Evolutionary conservation across 2,888 invertebrate species (phyloP).

Genomic region (Acleris holmiana): DNA sequence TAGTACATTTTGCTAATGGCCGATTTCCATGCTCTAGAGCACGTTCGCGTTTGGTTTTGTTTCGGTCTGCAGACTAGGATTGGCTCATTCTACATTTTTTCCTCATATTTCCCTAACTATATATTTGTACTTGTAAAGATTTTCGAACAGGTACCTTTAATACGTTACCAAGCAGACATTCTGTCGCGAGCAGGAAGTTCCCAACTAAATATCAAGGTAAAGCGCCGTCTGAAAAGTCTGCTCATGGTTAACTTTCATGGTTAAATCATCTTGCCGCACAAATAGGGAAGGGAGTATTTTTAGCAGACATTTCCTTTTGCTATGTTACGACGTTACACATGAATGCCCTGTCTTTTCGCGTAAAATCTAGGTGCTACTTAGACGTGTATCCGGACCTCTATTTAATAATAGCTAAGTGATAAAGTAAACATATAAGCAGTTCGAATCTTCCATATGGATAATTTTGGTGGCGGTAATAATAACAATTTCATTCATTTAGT

Average conservation of each 20-base stretch:
- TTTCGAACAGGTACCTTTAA: background rate
- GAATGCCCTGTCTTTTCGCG: background rate
- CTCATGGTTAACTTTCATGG: slow-evolving; percentile 23
- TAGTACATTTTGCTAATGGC: slow-evolving; percentile 58
- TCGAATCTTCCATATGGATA: no score
- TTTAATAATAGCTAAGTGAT: no score
- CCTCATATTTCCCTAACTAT: slow-evolving; percentile 39
- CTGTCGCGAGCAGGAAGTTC: slow-evolving; percentile 54
- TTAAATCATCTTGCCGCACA: slow-evolving; percentile 4
- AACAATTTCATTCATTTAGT: no score
- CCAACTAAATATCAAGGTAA: slow-evolving; percentile 79
- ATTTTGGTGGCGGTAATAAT: no score
- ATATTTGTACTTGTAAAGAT: slow-evolving; percentile 2
- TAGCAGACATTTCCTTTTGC: background rate
- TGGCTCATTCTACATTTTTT: slow-evolving; percentile 40
- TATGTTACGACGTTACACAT: background rate
- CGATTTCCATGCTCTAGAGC: slow-evolving; percentile 65
- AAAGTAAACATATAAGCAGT: no score
- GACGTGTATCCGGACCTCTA: background rate
- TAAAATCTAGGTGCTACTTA: background rate
- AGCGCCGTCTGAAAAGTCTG: slow-evolving; percentile 39
- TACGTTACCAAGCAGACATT: slow-evolving; percentile 36
- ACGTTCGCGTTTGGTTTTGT: slow-evolving; percentile 55
- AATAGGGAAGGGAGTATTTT: slow-evolving; percentile 10
- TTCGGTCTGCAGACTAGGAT: slow-evolving; percentile 49